A percentile compares a stretch with the other conserved stretches of the same genome.
Evolutionary conservation across 2,888 invertebrate genomes (phyloP).

Genomic region (Standfussiana lucernea): DNA sequence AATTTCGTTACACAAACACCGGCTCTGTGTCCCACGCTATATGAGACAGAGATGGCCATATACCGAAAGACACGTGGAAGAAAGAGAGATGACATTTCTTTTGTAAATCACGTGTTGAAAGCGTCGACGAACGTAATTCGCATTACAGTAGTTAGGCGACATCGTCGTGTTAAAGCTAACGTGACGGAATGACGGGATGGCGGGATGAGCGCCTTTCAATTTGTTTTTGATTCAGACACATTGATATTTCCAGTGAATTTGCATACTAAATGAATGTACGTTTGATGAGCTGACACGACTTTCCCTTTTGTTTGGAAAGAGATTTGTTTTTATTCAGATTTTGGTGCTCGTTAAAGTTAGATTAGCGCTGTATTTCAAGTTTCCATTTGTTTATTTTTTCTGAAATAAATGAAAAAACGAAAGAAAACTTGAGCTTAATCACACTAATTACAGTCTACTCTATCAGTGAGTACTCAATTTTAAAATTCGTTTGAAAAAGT

Average conservation of each 20-base stretch:
- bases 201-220: conserved; percentile 41
- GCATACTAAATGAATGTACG: conserved; percentile 55
- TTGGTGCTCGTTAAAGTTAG: conserved; percentile 37
- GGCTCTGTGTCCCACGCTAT: conserved; percentile 62
- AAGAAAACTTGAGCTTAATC: background rate
- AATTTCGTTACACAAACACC: conserved; percentile 84
- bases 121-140: conserved; percentile 61
- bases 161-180: conserved; percentile 42
- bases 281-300: conserved; percentile 48
- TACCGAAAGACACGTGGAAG: conserved; percentile 34
- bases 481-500: conserved; percentile 8
- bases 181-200: conserved; percentile 21
- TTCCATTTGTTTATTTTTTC: conserved; percentile 5
- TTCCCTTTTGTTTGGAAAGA: conserved; percentile 36
- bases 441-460: conserved; percentile 1
- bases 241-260: conserved; percentile 62
- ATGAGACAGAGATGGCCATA: conserved; percentile 67
- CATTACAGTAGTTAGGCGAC: conserved; percentile 69
- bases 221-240: conserved; percentile 61
- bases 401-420: background rate
- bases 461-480: conserved; percentile 15
- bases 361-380: conserved; percentile 13
- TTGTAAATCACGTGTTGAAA: conserved; percentile 60
- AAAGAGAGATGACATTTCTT: conserved; percentile 59
- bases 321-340: conserved; percentile 22